Base-by-base conservation (phyloP, 2,888 invertebrate genomes). In the Nomada flava region DNA sequence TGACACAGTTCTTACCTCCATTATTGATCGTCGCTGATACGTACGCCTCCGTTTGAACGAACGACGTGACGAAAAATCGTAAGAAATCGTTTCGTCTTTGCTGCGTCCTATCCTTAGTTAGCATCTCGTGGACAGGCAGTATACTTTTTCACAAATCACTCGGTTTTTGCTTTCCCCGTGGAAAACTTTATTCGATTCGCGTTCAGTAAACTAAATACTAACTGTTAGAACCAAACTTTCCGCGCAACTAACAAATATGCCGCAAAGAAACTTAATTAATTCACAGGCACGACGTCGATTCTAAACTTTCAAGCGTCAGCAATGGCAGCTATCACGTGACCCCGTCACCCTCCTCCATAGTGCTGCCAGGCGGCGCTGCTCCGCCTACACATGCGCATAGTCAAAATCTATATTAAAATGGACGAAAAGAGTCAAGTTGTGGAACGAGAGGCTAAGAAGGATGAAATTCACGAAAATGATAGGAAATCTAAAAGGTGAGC, bases 401-500 rank as follows among this genome's bases (percentile, higher is more conserved):
- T 83, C 80, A 90, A 91, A 92, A 91, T 92, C 93, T 90, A 93
- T 93, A 92, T 91, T 91, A 93, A 93, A 92, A 94, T 94, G 94
- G 94, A 94, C 91, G 94, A 94, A 89, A 94, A 94, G 91, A 94
- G 92, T 90, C 92, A 93, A 88, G 91, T 93, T 88, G 91, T 93
- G 87, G 94, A 94, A 88, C 94, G 94, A 90, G 94, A 94, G 88
- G 92, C 92, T 86, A 93, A 94, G 91, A 93, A 94, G 86, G 94
- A 94, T 86, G 95, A 94, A 89, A 94, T 93, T 90, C 92, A 93
- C 76, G 94, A 94, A 71, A 94, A 94, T 88, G 94, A 94, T 88
- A 92, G 92, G 36, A 94, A 94, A 91, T 93, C 93, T 74, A 95
- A 95, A 92, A 95, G 95, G 95, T 95, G 92, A 26, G 80, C 26